phyloP scores from a whole-genome alignment of 2,113 vertebrate species.

The Pungitius pungitius region DNA sequence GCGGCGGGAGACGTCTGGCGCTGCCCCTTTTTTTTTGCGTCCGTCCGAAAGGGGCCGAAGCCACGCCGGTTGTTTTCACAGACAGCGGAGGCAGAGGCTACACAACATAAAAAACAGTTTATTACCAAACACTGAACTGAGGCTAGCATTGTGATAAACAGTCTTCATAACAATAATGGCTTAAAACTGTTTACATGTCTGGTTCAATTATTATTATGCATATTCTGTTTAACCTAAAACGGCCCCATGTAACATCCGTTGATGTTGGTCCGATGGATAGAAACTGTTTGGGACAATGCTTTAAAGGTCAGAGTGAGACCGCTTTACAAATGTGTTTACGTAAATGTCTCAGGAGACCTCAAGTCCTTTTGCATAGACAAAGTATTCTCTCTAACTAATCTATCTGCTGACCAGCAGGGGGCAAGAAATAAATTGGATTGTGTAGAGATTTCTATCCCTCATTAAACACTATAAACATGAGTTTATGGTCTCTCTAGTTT shows the following conservation, averaged over 20 bases:
- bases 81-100: constrained; percentile 65
- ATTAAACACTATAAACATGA: too few relatives aligned
- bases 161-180: not conserved
- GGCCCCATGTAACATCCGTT: too few relatives aligned
- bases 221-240: too few relatives aligned
- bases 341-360: too few relatives aligned
- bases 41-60: constrained; percentile 46
- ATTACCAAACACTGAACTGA: not conserved
- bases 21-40: constrained; percentile 42
- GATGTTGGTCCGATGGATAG: too few relatives aligned
- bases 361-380: too few relatives aligned
- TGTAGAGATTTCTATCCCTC: too few relatives aligned
- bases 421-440: too few relatives aligned
- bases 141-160: not conserved
- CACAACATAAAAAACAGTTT: constrained; percentile 6
- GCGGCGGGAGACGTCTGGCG: constrained; percentile 29
- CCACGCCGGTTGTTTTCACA: not conserved
- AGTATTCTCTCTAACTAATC: too few relatives aligned
- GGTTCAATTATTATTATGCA: too few relatives aligned
- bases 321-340: not conserved
- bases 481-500: too few relatives aligned
- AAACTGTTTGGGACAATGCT: not conserved
- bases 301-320: not conserved
- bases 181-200: not conserved
- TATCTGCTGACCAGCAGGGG: too few relatives aligned